Evolutionary conservation across 2,797 vertebrate genomes (phyloP).

Genomic region (Anguilla pacifica): DNA sequence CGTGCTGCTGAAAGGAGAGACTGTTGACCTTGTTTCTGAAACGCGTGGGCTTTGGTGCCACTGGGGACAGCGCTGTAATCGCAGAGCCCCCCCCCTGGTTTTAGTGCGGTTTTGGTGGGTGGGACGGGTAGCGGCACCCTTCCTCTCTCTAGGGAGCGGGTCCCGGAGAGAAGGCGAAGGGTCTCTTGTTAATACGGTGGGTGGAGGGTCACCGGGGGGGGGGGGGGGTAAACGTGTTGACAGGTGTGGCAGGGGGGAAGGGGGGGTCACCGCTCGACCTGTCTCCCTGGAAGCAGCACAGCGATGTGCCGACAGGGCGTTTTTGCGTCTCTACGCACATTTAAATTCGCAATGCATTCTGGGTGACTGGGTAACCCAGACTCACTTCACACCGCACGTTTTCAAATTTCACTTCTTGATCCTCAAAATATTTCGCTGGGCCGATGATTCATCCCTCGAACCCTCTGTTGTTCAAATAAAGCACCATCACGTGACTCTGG

Average conservation of each 20-base stretch:
- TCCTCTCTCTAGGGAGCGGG: constrained; percentile 20
- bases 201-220: not conserved
- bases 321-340: too few relatives aligned
- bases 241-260: not conserved
- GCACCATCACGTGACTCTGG: not conserved
- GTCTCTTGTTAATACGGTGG: not conserved
- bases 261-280: not conserved
- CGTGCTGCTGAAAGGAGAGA: constrained; percentile 30
- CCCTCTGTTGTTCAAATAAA: not conserved
- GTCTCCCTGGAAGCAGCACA: not conserved
- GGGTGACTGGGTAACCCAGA: not conserved
- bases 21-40: constrained; percentile 47
- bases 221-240: not conserved
- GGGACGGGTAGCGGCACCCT: not conserved
- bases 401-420: not conserved
- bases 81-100: constrained; percentile 55
- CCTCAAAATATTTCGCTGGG: not conserved
- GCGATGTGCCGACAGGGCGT: not conserved
- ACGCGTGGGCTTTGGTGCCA: constrained; percentile 48
- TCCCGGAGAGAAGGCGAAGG: constrained; percentile 48
- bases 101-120: constrained; percentile 63
- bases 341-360: not conserved
- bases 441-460: not conserved
- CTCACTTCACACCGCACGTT: not conserved
- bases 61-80: constrained; percentile 62